These are phyloP conservation scores for Antidorcas marsupialis DNA, from an alignment of 2,113 vertebrate genomes.

Conservation along the genomic window DNA sequence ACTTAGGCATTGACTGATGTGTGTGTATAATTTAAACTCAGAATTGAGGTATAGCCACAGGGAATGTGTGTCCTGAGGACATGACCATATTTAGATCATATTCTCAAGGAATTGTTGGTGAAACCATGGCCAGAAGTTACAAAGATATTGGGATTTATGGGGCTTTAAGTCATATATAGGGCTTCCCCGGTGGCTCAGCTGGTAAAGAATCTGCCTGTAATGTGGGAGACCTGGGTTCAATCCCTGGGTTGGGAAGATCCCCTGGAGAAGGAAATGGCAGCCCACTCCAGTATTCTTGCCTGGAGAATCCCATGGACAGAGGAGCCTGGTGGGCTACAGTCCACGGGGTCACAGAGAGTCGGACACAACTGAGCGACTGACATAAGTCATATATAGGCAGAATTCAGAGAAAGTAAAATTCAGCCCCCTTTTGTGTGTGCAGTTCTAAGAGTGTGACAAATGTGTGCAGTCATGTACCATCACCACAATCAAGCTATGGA, in stretches of 20 bases:
- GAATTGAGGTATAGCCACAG: neutral
- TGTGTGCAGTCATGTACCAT: neutral
- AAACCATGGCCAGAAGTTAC: neutral
- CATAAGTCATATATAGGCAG: neutral
- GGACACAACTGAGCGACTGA: too few species aligned
- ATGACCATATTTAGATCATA: neutral
- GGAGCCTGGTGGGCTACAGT: too few species aligned
- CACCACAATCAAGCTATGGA: neutral
- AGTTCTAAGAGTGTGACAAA: neutral
- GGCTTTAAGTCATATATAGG: neutral
- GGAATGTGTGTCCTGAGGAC: neutral
- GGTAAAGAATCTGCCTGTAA: too few species aligned
- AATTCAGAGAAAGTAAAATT: neutral
- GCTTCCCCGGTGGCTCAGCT: too few species aligned
- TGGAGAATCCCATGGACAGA: too few species aligned
- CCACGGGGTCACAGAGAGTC: too few species aligned
- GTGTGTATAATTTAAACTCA: neutral
- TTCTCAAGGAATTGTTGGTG: neutral
- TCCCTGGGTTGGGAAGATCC: too few species aligned
- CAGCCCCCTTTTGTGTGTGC: neutral
- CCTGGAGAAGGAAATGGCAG: too few species aligned
- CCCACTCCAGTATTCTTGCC: too few species aligned
- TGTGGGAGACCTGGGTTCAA: too few species aligned
- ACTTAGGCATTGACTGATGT: neutral
- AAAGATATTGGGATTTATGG: neutral